phyloP scores from a whole-genome alignment of 2,797 vertebrate species.

The Girardinus metallicus region DNA sequence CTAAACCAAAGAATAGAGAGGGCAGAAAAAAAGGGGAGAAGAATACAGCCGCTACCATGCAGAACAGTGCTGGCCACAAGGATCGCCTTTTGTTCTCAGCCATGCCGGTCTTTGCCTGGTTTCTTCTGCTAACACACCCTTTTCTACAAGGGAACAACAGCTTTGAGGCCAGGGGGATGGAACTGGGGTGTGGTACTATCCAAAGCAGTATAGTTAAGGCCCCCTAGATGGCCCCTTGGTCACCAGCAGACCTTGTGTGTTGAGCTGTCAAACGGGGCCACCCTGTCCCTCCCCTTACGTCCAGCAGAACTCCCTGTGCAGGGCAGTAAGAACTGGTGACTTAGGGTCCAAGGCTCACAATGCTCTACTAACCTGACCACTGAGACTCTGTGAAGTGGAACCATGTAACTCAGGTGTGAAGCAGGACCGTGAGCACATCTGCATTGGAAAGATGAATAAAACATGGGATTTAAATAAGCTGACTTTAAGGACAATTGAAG shows the following conservation, averaged over 20 bases:
- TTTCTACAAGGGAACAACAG: constrained; percentile 74
- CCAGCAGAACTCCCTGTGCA: constrained; percentile 66
- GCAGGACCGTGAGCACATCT: constrained; percentile 51
- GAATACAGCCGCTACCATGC: constrained; percentile 79
- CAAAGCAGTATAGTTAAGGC: constrained; percentile 69
- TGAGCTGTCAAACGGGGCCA: constrained; percentile 78
- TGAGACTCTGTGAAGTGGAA: constrained; percentile 63
- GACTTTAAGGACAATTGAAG: constrained; percentile 56
- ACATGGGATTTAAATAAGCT: constrained; percentile 53
- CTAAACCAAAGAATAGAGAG: constrained; percentile 71
- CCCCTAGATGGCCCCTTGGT: constrained; percentile 73
- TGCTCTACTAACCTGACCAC: constrained; percentile 57
- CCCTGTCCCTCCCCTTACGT: constrained; percentile 72
- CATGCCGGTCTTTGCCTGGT: constrained; percentile 71
- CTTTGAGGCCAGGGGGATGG: constrained; percentile 67
- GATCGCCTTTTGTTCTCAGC: constrained; percentile 70
- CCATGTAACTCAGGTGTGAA: constrained; percentile 61
- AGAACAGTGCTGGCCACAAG: constrained; percentile 70
- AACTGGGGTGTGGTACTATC: constrained; percentile 69
- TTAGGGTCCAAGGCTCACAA: constrained; percentile 41
- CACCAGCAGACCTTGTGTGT: constrained; percentile 81
- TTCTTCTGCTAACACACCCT: constrained; percentile 77
- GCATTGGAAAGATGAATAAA: constrained; percentile 49
- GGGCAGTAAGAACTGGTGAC: constrained; percentile 54
- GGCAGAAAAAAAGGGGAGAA: constrained; percentile 57